Conservation (phyloP, 2,888 invertebrate species). For the Megastigmus dorsalis region DNA sequence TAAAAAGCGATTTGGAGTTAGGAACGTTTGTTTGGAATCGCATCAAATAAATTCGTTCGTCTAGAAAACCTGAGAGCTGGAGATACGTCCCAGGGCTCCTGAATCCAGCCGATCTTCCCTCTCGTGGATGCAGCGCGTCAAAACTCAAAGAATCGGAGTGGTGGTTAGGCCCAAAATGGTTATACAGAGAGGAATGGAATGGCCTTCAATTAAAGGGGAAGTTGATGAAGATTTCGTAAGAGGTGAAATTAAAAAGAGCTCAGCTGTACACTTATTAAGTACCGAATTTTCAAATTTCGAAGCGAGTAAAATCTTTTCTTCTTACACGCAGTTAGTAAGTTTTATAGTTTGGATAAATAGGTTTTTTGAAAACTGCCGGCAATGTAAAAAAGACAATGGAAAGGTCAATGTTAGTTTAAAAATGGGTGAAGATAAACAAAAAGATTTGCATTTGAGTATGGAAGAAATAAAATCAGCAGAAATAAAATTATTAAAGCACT, state of each 20-base stretch:
- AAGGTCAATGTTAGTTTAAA: too few relatives aligned
- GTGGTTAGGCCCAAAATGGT: background rate
- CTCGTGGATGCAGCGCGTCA: slow-evolving; percentile 62
- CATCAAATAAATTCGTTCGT: slow-evolving; percentile 60
- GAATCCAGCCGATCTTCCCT: slow-evolving; percentile 67
- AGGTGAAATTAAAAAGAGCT: background rate
- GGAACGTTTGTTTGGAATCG: slow-evolving; percentile 61
- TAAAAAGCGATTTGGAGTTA: slow-evolving; percentile 59
- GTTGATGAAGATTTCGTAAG: background rate
- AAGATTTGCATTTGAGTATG: slow-evolving; percentile 25
- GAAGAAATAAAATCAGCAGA: slow-evolving; percentile 34
- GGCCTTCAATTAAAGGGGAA: background rate
- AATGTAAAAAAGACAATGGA: too few relatives aligned
- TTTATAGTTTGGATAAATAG: background rate
- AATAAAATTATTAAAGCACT: slow-evolving; percentile 14
- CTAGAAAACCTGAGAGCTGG: slow-evolving; percentile 57
- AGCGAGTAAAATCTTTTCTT: background rate
- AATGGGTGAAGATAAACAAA: slow-evolving; percentile 14
- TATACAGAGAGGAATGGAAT: background rate
- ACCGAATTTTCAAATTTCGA: background rate
- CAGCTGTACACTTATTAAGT: background rate
- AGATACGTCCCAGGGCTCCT: slow-evolving; percentile 61
- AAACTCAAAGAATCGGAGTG: slow-evolving; percentile 55
- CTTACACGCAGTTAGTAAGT: too few relatives aligned
- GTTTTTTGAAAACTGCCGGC: slow-evolving; percentile 42